Percentiles rank a stretch among this genome's conserved stretches.
Conservation (phyloP, 1,140 invertebrate species). For the Elymnias hypermnestra region DNA sequence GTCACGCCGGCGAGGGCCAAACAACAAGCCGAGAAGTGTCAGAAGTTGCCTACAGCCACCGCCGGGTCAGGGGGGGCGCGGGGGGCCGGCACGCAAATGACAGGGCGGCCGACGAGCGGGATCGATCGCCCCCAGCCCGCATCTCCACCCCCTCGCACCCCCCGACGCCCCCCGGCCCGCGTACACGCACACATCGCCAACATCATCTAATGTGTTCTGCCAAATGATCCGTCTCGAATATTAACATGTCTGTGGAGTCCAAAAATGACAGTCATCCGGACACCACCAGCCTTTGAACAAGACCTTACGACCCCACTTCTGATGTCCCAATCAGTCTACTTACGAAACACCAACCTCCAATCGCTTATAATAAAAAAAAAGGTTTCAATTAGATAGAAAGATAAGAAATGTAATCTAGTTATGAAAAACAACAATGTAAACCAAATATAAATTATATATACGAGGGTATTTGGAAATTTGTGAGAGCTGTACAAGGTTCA, state of each 20-base stretch:
- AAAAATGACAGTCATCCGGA: constrained; percentile 47
- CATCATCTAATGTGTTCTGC: constrained; percentile 62
- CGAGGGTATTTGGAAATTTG: no score
- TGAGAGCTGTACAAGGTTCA: constrained; percentile 37
- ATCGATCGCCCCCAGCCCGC: constrained; percentile 52
- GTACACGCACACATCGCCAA: constrained; percentile 27
- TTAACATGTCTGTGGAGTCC: constrained; percentile 52
- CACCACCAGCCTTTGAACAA: neutral
- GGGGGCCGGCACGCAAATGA: constrained; percentile 59
- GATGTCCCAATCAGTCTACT: no score
- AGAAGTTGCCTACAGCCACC: constrained; percentile 27
- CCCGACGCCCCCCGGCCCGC: no score
- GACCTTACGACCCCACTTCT: no score
- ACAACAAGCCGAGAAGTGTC: constrained; percentile 35
- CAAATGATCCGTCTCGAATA: constrained; percentile 67
- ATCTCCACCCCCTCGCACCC: no score
- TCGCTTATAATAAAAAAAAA: no score
- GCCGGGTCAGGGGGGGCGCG: constrained; percentile 34
- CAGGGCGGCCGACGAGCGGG: constrained; percentile 53
- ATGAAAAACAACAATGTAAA: no score
- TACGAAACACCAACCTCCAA: no score
- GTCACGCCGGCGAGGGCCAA: constrained; percentile 30
- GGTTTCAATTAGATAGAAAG: no score
- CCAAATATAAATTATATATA: no score
- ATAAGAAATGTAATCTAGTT: no score